Base-by-base conservation (phyloP, 2,113 vertebrate genomes). In the Zapornia atra region DNA sequence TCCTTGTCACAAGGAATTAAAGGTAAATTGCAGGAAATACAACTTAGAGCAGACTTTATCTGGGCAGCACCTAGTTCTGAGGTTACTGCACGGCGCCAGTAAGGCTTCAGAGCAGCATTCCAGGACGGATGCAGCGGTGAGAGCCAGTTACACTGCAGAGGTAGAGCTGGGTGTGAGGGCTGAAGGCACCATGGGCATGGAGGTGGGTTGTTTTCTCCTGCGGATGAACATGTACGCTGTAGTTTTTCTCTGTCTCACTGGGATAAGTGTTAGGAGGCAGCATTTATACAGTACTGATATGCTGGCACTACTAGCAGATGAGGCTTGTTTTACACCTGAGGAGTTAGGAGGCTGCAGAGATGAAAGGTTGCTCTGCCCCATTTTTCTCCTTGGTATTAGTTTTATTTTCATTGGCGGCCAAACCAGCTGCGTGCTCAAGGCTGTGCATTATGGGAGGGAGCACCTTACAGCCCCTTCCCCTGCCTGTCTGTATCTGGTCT, bases 201-300 rank as follows among this genome's bases (percentile, higher is more conserved):
- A 53, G 63, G 11, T 28, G 50, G 21, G 21, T 51, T 51, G 11
- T 80, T 33, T 65, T 29, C 51, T 83, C n/a, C 81, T 82, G 7
- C 19, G 44, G 80, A 68, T 51, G 50, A 76, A 36, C 57, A 12
- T 6, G 21, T 72, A 22, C 61, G 2, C 44, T 72, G 28, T 91
- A 88, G 82, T 91, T 93, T 95, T 92, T 92, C 82, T 90, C 81
- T 65, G 36, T 94, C 80, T 75, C 1, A 48, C 61, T 75, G 56
- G 28, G 46, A 26, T 64, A 42, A 85, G 53, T 21, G 53, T 83
- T 88, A 33, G 48, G 65, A 87, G 60, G 38, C 71, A 71, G 33
- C 53, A 56, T 78, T 90, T 68, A 59, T 69, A 51, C 82, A 44
- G 57, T 68, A n/a, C 91, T 92, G 73, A 84, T 83, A 56, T 10